Evolutionary conservation across 2,888 invertebrate genomes (phyloP), one percentile per base, ranked within the genome.

Genomic region (Poecilobothrus nobilitatus): DNA sequence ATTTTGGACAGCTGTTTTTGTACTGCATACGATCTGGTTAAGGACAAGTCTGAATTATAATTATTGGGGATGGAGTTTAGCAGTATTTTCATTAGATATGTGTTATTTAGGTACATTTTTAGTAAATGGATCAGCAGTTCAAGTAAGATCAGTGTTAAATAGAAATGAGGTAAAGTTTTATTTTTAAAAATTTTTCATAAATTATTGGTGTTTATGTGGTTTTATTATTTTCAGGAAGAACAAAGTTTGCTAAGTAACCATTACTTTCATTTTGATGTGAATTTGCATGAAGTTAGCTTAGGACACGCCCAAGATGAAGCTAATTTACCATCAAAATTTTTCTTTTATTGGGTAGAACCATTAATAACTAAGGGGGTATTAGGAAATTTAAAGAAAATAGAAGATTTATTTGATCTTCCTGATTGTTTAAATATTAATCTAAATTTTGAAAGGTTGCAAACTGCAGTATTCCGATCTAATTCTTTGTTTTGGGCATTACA

Each of bases 321-420:
- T 18, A 86, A 87, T 68, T 86, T 85, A 76, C 76, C 89, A 2
- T 93, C 94, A 0, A 88, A 87, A 76, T 83, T 96, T n/a, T 81
- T 90, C 33, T 94, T 97, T 79, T 84, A 88, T 71, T 97, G 97
- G 97, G 94, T 95, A 1, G 87, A 89, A 72, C 91, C 92, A 2
- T 81, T 97, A 69, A 89, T 97, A 80, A 81, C 86, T 70, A 94
- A 94, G 83, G 96, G 95, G 1, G 83, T 88, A 20, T 85, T 87
- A 61, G 89, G 90, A 8, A 86, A 88, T 75, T 79, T 96, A 61
- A 86, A 85, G 73, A 86, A 87, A 75, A 83, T 91, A 0, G 94
- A 94, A 75, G 94, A 94, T 80, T 82, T 95, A 0, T 94, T 89
- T 81, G 93, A 94, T 78, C 81, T 95, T 68, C 95, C 82, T 0